These are phyloP conservation scores for Castor canadensis DNA, from an alignment of 2,113 vertebrate species.

Conservation along the genomic window DNA sequence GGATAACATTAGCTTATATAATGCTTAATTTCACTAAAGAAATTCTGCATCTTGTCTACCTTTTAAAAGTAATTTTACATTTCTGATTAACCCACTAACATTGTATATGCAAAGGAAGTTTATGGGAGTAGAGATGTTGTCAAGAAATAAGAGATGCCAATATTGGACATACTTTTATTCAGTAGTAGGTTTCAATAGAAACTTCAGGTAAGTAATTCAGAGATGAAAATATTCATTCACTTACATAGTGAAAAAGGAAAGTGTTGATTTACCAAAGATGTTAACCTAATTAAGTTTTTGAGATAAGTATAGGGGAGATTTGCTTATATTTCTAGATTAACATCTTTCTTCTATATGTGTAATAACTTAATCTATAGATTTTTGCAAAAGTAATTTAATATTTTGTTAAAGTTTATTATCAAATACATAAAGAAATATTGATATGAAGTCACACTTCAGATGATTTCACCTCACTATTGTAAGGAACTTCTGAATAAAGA, in stretches of 20 bases:
- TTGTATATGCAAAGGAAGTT: background rate
- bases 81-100: background rate
- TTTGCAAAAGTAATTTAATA: constrained; percentile 33
- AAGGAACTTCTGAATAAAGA: no score
- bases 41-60: background rate
- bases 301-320: background rate
- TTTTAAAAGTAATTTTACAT: background rate
- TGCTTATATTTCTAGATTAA: constrained; percentile 25
- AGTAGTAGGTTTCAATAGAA: background rate
- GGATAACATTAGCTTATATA: background rate
- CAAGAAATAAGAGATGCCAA: background rate
- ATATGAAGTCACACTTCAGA: background rate
- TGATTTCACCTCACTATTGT: constrained; percentile 1
- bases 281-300: background rate
- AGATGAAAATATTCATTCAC: constrained; percentile 47
- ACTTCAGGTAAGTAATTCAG: background rate
- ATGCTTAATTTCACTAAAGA: background rate
- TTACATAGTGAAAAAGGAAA: constrained; percentile 17
- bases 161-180: background rate
- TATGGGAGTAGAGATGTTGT: background rate
- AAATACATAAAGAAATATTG: background rate
- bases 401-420: constrained; percentile 23
- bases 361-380: constrained; percentile 30
- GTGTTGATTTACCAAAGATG: background rate
- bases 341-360: background rate